Conservation (phyloP, 2,797 vertebrate species). For the Sebastes matsubarae region DNA sequence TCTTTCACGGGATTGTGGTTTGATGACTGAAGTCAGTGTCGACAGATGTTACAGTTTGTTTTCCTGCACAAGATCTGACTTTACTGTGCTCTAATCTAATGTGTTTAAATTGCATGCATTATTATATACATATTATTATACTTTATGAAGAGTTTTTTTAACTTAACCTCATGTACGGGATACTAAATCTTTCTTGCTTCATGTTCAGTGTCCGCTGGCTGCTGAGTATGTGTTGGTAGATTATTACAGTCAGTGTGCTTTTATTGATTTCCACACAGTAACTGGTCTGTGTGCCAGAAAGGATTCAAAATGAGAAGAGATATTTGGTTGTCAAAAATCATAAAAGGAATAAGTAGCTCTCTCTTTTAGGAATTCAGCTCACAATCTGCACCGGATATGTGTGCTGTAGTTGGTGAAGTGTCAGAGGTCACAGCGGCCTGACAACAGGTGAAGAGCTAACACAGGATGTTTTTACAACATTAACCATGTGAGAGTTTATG, state of each 20-base stretch:
- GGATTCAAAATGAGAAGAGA: background rate
- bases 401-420: background rate
- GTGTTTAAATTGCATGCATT: background rate
- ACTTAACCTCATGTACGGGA: background rate
- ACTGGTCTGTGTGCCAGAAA: background rate
- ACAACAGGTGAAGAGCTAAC: slow-evolving; percentile 19
- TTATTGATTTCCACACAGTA: background rate
- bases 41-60: background rate
- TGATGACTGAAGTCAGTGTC: background rate
- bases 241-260: background rate
- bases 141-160: background rate
- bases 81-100: background rate
- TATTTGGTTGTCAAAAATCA: background rate
- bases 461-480: slow-evolving; percentile 54
- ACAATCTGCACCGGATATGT: background rate
- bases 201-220: background rate
- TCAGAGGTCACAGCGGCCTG: slow-evolving; percentile 10
- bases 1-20: background rate
- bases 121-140: background rate
- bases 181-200: background rate
- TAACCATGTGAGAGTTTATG: slow-evolving; percentile 21
- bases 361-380: background rate
- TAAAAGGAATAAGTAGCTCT: background rate
- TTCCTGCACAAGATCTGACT: background rate
- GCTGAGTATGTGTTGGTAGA: background rate